Conservation (phyloP, 2,797 vertebrate species). For the Acrossocheilus wenchowensis region DNA sequence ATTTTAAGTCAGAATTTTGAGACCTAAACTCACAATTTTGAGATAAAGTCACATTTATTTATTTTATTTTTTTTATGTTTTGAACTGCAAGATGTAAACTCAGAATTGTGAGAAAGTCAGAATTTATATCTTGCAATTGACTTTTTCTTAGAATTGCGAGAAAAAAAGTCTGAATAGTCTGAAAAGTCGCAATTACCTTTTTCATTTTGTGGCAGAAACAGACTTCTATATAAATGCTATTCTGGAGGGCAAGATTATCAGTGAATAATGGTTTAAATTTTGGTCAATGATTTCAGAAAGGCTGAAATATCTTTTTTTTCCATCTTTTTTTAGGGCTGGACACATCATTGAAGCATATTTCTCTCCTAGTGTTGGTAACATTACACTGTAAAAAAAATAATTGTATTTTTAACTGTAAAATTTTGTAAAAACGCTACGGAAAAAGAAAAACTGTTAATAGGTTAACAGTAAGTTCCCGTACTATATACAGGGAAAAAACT, state of each 20-base stretch:
- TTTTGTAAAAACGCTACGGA: too few species aligned
- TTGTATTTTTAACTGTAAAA: too few species aligned
- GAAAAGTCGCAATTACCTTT: neutral
- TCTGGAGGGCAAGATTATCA: neutral
- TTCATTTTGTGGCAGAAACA: neutral
- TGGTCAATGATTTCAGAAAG: neutral
- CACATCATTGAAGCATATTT: neutral
- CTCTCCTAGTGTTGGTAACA: neutral
- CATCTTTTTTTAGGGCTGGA: neutral
- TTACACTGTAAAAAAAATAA: neutral
- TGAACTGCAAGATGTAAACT: neutral
- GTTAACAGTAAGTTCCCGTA: too few species aligned
- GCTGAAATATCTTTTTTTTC: neutral
- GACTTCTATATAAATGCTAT: neutral
- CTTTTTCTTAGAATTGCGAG: neutral
- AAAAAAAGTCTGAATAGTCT: neutral
- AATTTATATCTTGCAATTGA: neutral
- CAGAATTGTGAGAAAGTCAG: too few species aligned
- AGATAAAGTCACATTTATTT: neutral
- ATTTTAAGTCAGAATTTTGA: neutral
- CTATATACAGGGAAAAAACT: too few species aligned
- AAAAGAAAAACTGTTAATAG: too few species aligned
- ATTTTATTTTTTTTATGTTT: too few species aligned
- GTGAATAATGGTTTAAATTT: neutral
- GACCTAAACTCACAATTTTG: neutral